Conservation (phyloP, 2,113 vertebrate species). For the Talpa occidentalis region DNA sequence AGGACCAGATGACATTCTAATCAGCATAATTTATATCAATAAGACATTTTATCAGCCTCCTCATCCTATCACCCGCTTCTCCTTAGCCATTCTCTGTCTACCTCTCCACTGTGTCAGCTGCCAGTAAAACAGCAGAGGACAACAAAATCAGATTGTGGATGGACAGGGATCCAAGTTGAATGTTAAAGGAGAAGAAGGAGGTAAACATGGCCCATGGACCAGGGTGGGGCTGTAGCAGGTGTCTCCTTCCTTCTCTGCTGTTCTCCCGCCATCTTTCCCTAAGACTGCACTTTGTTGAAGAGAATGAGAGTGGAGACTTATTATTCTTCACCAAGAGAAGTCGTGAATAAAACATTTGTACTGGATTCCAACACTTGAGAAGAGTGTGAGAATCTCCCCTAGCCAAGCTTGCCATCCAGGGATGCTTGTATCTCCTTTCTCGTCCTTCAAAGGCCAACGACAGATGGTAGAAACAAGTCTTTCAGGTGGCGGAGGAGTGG, state of each 20-base stretch:
- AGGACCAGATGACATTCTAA: not conserved
- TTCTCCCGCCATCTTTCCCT: not conserved
- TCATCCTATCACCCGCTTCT: no score
- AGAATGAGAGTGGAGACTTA: not conserved
- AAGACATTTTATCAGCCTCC: not conserved
- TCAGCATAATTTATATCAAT: not conserved
- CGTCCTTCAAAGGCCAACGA: not conserved
- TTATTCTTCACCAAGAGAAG: not conserved
- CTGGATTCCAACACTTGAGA: conserved; percentile 53
- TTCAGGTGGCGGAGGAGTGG: not conserved
- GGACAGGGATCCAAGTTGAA: not conserved
- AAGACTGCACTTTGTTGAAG: not conserved
- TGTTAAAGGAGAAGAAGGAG: not conserved
- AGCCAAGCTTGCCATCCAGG: not conserved
- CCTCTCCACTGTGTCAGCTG: not conserved
- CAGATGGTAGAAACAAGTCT: not conserved
- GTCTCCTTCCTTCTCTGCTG: not conserved
- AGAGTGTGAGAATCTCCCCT: conserved; percentile 72
- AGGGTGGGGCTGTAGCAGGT: not conserved
- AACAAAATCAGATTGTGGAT: not conserved
- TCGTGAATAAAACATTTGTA: not conserved
- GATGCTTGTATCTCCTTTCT: not conserved
- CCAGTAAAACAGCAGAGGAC: not conserved
- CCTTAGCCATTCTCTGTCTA: not conserved
- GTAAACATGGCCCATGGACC: not conserved